Evolutionary conservation across 2,797 vertebrate genomes (phyloP), one percentile per base, ranked within the genome.

Genomic region (Characodon lateralis): DNA sequence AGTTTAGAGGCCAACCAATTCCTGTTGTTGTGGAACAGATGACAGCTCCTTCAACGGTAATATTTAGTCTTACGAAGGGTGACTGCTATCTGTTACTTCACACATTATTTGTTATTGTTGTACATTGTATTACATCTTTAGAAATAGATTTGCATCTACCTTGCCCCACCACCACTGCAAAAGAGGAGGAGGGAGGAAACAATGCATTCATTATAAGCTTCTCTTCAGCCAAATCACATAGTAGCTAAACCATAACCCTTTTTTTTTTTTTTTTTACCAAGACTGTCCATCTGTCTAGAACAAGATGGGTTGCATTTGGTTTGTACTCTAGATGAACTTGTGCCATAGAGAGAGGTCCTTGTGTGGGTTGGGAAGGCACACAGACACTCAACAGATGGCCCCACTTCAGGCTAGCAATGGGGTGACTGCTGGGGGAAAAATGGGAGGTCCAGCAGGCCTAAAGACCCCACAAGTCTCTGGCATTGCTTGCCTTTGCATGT

Each of bases 371-470:
- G 77, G 58, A 80, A 86, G 82, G 78, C 50, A 59, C 78, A 78
- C 85, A 88, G 90, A 88, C 91, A 88, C 89, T 80, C 77, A 90
- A 82, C 93, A 94, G 91, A 94, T 92, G 93, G 93, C 85, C 77
- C 79, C 83, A 79, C 87, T 86, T 89, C 78, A 80, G 79, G 1
- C 9, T 55, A 51, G 71, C 76, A 78, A 84, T 74, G 70, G 83
- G 87, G 85, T 72, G 84, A 88, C 75, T 80, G 76, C 65, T 79
- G 76, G 82, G 76, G 78, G 77, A 72, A 71, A 79, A 82, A 73
- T 56, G 12, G 76, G 77, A 83, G 73, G 86, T 91, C 92, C 87
- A 87, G 85, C 86, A 82, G 81, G 82, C 88, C 81, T 2, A 10
- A 78, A 80, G 85, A 86, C 86, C 90, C 76, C 87, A 79, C 73